phyloP scores from a whole-genome alignment of 2,797 vertebrate species.

The Sebastes steindachneri region DNA sequence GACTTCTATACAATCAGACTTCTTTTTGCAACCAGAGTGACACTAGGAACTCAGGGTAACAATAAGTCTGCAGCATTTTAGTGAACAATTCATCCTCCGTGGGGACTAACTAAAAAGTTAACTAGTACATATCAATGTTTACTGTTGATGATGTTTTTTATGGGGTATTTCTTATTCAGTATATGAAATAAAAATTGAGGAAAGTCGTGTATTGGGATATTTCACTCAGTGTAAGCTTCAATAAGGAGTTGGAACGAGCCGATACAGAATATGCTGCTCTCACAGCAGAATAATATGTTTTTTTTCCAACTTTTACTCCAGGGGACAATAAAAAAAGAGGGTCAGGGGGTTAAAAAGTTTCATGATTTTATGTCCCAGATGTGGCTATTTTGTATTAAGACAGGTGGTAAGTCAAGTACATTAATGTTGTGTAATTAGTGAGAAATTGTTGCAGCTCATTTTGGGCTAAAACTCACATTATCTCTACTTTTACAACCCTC shows the following conservation, averaged over 20 bases:
- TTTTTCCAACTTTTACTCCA: neutral
- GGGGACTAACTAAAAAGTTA: neutral
- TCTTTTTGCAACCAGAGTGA: neutral
- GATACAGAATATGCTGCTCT: neutral
- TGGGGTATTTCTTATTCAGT: neutral
- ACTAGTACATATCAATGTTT: neutral
- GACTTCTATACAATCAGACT: too few relatives aligned
- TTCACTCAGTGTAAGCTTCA: neutral
- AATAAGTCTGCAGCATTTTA: neutral
- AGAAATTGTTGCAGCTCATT: neutral
- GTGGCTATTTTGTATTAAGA: neutral
- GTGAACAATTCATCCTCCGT: neutral
- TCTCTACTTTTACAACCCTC: constrained; percentile 13
- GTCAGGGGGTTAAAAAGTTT: neutral
- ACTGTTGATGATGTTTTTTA: neutral
- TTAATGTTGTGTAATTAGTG: constrained; percentile 10
- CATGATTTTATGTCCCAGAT: neutral
- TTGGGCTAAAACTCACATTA: neutral
- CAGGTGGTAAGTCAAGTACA: neutral
- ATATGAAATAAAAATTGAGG: neutral
- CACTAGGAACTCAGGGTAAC: neutral
- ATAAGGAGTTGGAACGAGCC: neutral
- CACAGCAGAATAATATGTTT: neutral
- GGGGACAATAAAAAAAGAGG: neutral
- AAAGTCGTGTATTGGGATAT: neutral